Evolutionary conservation across 2,888 invertebrate genomes (phyloP), one percentile per base, ranked within the genome.

Genomic region (Argyra leucocephala): DNA sequence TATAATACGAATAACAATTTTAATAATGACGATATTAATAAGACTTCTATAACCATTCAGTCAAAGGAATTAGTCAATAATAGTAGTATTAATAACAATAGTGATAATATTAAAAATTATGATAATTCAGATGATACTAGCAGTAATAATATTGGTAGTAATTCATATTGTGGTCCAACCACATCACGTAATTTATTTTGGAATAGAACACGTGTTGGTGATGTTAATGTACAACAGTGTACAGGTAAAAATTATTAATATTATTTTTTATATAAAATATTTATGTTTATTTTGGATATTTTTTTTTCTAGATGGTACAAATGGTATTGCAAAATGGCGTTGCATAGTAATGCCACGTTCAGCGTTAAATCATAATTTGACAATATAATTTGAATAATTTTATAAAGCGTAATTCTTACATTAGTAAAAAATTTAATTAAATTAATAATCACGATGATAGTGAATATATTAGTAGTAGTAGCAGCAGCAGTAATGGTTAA

Each of bases 141-240:
- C 68, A 57, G 59, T 24, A 63, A 57, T 61, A 69, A 66, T 61
- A 66, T 62, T 57, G 63, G 63, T 61, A 66, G 65, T 66, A 65
- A 66, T 62, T 67, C 82, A 66, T 85, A 84, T 74, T 93, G 93
- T 73, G 86, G 86, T 0, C 88, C 90, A 63, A 84, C 84, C 60
- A 84, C 83, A 68, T 87, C 89, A 0, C 82, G 93, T 62, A 91
- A 89, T 65, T 83, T 94, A 9, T 88, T 88, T 73, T 94, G 94
- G 94, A 93, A 93, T 79, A 89, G 90, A 85, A 94, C 94, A 0
- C 80, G 86, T 57, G 87, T 88, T 0, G 91, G 91, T 36, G 88
- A 89, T 62, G 86, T 87, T 24, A 88, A 88, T 12, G 88, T 90
- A 0, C 91, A 92, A 72, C 89, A 91, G 0, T 96, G 96, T 79